phyloP scores from a whole-genome alignment of 1,140 invertebrate species.

The Pseudomyrmex gracilis region DNA sequence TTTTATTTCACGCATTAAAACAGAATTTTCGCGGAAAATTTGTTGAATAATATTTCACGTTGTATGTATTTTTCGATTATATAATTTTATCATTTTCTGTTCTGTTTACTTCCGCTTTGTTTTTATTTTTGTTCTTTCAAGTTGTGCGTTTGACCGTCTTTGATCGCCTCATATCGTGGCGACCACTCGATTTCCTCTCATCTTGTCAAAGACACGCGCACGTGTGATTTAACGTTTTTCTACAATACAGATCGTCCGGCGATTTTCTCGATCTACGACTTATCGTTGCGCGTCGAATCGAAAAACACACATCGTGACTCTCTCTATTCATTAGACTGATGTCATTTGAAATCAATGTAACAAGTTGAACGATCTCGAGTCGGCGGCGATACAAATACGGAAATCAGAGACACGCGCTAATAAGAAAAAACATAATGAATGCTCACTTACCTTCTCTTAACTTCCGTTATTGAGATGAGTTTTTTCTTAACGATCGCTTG shows the following conservation, averaged over 20 bases:
- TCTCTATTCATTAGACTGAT: constrained; percentile 27
- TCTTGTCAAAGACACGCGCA: not conserved
- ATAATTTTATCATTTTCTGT: too few relatives aligned
- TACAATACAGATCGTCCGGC: not conserved
- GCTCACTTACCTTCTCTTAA: constrained; percentile 54
- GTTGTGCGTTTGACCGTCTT: too few relatives aligned
- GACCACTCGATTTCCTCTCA: constrained; percentile 23
- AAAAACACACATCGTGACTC: not conserved
- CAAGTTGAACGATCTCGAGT: constrained; percentile 23
- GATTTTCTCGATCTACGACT: constrained; percentile 8
- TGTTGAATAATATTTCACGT: not conserved
- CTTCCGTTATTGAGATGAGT: not conserved
- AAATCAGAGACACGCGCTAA: constrained; percentile 23
- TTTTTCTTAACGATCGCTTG: not conserved
- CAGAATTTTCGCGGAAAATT: not conserved
- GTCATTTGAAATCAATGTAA: constrained; percentile 29
- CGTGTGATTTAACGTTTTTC: not conserved
- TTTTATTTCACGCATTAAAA: constrained; percentile 20
- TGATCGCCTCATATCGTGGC: not conserved
- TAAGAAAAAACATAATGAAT: constrained; percentile 28
- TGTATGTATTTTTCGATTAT: not conserved
- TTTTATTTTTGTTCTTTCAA: not conserved
- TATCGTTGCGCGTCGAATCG: constrained; percentile 1
- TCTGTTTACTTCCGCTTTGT: too few relatives aligned
- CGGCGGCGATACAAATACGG: not conserved